Evolutionary conservation across 2,113 vertebrate species (phyloP).

Genomic region (Porphyrio hochstetteri): DNA sequence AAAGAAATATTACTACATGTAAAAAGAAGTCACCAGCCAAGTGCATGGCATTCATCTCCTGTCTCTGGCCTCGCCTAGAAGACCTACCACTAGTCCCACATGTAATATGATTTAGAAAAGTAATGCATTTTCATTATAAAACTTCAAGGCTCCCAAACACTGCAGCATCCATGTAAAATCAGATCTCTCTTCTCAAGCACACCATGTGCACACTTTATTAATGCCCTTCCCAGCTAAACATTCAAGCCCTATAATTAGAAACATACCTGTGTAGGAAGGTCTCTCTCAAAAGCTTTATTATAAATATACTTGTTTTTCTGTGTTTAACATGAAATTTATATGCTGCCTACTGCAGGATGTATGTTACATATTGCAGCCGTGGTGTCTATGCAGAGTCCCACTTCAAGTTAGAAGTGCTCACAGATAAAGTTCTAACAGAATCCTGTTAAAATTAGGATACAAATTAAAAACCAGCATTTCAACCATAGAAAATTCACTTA

Average conservation of each 20-base stretch:
- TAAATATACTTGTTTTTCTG: neutral
- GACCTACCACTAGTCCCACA: neutral
- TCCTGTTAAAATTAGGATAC: neutral
- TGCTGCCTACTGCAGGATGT: no score
- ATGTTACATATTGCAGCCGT: neutral
- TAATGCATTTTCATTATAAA: neutral
- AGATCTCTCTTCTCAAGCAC: neutral
- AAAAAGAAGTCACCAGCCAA: neutral
- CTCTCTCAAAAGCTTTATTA: neutral
- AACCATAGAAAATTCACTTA: constrained; percentile 70
- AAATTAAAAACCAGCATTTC: neutral
- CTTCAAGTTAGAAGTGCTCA: neutral
- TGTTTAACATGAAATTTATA: neutral
- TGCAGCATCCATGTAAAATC: neutral
- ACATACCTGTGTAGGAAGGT: neutral
- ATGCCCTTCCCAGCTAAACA: neutral
- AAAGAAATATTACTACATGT: neutral
- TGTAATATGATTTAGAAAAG: neutral
- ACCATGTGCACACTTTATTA: neutral
- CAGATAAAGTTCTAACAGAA: neutral
- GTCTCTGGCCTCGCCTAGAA: neutral
- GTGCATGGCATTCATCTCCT: neutral
- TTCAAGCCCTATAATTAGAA: neutral
- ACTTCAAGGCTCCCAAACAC: neutral
- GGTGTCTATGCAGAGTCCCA: neutral